These are phyloP conservation scores for Engystomops pustulosus DNA, from an alignment of 2,113 vertebrate species.

Conservation along the genomic window DNA sequence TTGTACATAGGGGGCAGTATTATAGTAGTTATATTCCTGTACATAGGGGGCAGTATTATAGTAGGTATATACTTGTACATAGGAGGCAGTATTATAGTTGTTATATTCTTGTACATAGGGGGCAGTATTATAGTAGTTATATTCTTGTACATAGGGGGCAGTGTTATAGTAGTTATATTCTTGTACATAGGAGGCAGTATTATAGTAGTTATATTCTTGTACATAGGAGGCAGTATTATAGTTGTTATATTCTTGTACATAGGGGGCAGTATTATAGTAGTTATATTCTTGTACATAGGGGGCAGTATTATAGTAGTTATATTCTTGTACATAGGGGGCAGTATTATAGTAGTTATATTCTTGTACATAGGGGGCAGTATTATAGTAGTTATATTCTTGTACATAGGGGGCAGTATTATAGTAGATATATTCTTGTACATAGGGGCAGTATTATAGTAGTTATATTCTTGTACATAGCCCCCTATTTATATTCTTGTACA, in stretches of 20 bases:
- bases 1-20: constrained; percentile 3
- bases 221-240: not conserved
- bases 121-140: constrained; percentile 1
- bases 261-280: too few species aligned
- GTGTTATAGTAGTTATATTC: constrained; percentile 7
- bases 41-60: not conserved
- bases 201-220: not conserved
- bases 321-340: not conserved
- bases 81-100: constrained; percentile 10
- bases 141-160: not conserved
- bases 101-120: not conserved
- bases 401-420: not conserved
- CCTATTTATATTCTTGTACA: too few species aligned
- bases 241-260: too few species aligned
- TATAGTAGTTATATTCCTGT: constrained; percentile 3
- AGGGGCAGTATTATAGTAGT: too few species aligned
- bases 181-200: not conserved
- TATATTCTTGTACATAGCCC: too few species aligned
- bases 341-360: constrained; percentile 5
- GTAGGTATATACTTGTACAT: constrained; percentile 5
- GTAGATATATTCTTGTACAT: constrained; percentile 14
- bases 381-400: not conserved
- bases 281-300: too few species aligned
- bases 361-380: not conserved
- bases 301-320: not conserved